These are phyloP conservation scores for Musca vetustissima DNA, from an alignment of 1,140 invertebrate genomes.

Conservation along the genomic window DNA sequence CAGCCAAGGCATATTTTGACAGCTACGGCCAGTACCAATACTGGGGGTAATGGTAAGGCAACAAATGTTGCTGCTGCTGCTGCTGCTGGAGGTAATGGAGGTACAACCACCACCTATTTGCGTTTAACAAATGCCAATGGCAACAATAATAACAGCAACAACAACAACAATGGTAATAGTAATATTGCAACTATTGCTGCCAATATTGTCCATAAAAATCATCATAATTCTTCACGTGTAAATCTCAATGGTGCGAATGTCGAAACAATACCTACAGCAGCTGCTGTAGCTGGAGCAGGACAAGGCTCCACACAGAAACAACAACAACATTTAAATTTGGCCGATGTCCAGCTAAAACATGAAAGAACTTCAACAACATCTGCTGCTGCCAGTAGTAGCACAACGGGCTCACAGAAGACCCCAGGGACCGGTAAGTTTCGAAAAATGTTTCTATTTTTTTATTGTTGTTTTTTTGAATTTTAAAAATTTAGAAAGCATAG, in stretches of 20 bases:
- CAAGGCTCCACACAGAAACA: conserved; percentile 5
- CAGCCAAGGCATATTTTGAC: neutral
- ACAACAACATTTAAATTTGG: conserved; percentile 32
- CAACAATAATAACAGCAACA: conserved; percentile 20
- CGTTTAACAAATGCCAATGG: conserved; percentile 38
- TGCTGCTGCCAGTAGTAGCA: neutral
- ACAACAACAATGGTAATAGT: conserved; percentile 17
- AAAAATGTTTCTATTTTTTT: no score
- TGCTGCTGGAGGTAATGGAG: conserved; percentile 18
- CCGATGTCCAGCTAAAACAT: conserved; percentile 27
- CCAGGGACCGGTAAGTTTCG: conserved; percentile 17
- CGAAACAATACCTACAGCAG: conserved; percentile 17
- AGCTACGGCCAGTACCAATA: conserved; percentile 25
- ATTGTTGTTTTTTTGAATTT: no score
- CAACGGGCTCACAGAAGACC: neutral
- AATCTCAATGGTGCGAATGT: conserved; percentile 14
- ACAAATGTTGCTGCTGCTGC: no score
- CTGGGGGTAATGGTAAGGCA: conserved; percentile 8
- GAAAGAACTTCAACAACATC: conserved; percentile 21
- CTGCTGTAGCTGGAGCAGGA: neutral
- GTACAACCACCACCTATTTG: conserved; percentile 36
- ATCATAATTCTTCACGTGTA: conserved; percentile 24
- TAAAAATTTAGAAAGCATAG: no score
- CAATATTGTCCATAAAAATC: conserved; percentile 19
- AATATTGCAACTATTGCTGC: neutral